Conservation (phyloP, 92 coral and sea anemone species). For the Chrysogorgia sp. region DNA sequence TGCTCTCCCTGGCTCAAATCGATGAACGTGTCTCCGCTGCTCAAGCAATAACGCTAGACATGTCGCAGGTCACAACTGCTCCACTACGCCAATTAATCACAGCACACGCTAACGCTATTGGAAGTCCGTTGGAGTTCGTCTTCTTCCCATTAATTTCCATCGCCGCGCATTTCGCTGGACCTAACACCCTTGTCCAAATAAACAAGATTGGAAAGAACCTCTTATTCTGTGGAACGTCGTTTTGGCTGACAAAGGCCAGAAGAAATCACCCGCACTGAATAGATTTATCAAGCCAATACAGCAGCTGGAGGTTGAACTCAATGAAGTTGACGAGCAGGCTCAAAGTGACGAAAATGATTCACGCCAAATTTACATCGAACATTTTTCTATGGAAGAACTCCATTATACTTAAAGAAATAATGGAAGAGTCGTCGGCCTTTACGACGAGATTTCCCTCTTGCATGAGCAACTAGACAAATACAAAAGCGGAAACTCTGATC, state of each 20-base stretch:
- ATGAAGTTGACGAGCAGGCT: background rate
- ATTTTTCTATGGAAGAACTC: constrained; percentile 62
- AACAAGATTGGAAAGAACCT: constrained; percentile 63
- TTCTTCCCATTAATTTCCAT: constrained; percentile 67
- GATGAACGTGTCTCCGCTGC: background rate
- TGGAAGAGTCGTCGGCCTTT: constrained; percentile 66
- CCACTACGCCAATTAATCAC: constrained; percentile 39
- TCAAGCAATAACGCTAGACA: background rate
- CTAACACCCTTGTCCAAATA: constrained; percentile 51
- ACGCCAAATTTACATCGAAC: constrained; percentile 59
- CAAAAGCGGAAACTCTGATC: constrained; percentile 61
- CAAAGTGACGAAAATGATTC: constrained; percentile 33
- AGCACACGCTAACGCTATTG: constrained; percentile 65
- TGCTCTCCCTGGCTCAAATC: background rate
- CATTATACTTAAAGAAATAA: constrained; percentile 60
- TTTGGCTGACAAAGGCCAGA: constrained; percentile 67
- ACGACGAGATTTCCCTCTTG: constrained; percentile 66
- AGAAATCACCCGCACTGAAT: constrained; percentile 64
- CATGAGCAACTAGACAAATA: constrained; percentile 64
- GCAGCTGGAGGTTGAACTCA: constrained; percentile 34
- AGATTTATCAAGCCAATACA: constrained; percentile 54
- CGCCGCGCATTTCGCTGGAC: constrained; percentile 66
- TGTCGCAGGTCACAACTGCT: background rate
- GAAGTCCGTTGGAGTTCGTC: constrained; percentile 60
- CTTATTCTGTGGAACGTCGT: constrained; percentile 65